Conservation (phyloP, 2,797 vertebrate species). For the Numenius phaeopus region DNA sequence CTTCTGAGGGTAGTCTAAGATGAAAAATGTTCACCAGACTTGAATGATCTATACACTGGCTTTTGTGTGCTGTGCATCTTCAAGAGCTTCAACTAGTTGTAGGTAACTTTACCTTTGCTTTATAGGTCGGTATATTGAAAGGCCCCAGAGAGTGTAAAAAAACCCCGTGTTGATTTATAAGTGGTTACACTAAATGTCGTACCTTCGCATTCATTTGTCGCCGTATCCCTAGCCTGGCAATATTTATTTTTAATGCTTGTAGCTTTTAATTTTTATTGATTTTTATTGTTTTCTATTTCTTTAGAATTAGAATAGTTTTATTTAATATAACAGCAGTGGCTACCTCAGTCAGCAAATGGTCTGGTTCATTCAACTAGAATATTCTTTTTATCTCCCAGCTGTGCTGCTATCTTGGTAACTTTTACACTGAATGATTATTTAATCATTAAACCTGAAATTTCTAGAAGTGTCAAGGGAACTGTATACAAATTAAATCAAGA, state of each 20-base stretch:
- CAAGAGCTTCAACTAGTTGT: neutral
- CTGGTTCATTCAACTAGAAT: neutral
- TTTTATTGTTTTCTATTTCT: neutral
- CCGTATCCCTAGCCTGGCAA: neutral
- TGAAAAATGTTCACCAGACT: neutral
- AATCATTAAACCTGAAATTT: conserved; percentile 7
- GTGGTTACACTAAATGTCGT: neutral
- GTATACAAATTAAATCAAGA: conserved; percentile 3
- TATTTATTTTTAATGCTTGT: neutral
- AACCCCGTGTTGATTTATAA: neutral
- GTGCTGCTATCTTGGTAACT: conserved; percentile 5
- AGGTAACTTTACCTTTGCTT: neutral
- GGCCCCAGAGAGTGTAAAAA: neutral
- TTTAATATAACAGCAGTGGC: neutral
- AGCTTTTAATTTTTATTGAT: conserved; percentile 7
- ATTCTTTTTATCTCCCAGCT: neutral
- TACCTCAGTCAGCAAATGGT: neutral
- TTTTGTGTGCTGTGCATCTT: neutral
- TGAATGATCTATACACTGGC: neutral
- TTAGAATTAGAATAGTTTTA: neutral
- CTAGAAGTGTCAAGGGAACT: neutral
- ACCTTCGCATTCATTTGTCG: neutral
- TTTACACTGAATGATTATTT: conserved; percentile 10
- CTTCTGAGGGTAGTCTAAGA: neutral
- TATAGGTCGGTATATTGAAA: neutral